Evolutionary conservation across 1,140 invertebrate genomes (phyloP).

Genomic region (Drosophila rhopaloa): DNA sequence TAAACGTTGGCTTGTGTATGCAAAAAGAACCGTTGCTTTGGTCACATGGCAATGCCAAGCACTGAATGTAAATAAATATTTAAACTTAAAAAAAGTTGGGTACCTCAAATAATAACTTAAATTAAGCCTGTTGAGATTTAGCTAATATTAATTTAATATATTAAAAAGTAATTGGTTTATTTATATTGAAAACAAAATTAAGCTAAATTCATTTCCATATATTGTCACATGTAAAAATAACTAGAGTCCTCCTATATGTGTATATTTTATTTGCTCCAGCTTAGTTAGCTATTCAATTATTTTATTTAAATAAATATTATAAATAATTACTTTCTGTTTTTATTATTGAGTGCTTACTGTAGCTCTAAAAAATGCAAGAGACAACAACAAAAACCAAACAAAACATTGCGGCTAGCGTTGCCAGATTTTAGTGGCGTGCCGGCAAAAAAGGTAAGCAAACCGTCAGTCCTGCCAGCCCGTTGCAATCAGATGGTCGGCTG

Average conservation of each 20-base stretch:
- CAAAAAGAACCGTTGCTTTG: conserved; percentile 7
- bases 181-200: too few species aligned
- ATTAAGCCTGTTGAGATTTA: too few species aligned
- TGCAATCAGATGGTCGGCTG: background rate
- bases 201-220: too few species aligned
- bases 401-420: background rate
- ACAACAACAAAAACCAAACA: conserved; percentile 11
- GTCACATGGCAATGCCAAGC: background rate
- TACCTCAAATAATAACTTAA: too few species aligned
- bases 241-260: too few species aligned
- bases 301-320: background rate
- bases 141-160: too few species aligned
- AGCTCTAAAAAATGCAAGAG: background rate
- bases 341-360: background rate
- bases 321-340: background rate
- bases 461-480: conserved; percentile 2
- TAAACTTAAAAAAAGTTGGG: too few species aligned
- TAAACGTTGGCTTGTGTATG: background rate
- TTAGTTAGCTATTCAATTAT: too few species aligned
- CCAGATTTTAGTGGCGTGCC: conserved; percentile 10
- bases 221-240: too few species aligned
- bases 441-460: conserved; percentile 56
- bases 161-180: too few species aligned
- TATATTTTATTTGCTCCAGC: too few species aligned
- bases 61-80: too few species aligned